Conservation (phyloP, 1,140 invertebrate genomes). For the Euborellia annulipes region DNA sequence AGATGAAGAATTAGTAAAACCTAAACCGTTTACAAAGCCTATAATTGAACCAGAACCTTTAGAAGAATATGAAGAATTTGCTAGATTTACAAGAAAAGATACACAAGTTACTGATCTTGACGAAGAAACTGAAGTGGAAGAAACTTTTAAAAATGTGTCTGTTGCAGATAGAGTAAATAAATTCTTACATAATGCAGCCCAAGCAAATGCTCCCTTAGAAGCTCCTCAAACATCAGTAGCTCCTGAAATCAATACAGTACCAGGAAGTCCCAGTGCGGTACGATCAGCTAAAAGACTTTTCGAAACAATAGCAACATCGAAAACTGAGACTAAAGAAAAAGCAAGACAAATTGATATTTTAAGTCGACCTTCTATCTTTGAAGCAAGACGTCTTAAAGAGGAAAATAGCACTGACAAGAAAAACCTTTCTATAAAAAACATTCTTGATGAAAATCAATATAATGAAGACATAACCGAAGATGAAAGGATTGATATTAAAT, state of each 20-base stretch:
- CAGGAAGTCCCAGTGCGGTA: constrained; percentile 38
- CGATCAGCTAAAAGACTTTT: constrained; percentile 46
- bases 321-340: constrained; percentile 2
- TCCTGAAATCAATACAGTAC: constrained; percentile 20
- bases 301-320: constrained; percentile 37
- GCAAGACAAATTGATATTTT: constrained; percentile 29
- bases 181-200: constrained; percentile 36
- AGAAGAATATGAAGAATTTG: too few species aligned
- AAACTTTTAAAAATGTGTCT: constrained; percentile 21
- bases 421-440: constrained; percentile 7
- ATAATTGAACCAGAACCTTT: background rate
- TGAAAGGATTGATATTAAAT: constrained; percentile 2
- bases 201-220: constrained; percentile 27
- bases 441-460: constrained; percentile 1
- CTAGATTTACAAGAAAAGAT: too few species aligned
- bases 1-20: constrained; percentile 29
- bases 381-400: constrained; percentile 16
- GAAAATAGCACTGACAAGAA: too few species aligned
- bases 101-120: constrained; percentile 21
- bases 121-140: constrained; percentile 22
- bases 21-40: constrained; percentile 18
- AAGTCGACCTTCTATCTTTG: constrained; percentile 29
- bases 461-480: background rate
- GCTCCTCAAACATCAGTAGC: constrained; percentile 20
- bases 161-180: constrained; percentile 36